Base-by-base conservation (phyloP, 2,797 vertebrate species). In the Pseudochirops cupreus region DNA sequence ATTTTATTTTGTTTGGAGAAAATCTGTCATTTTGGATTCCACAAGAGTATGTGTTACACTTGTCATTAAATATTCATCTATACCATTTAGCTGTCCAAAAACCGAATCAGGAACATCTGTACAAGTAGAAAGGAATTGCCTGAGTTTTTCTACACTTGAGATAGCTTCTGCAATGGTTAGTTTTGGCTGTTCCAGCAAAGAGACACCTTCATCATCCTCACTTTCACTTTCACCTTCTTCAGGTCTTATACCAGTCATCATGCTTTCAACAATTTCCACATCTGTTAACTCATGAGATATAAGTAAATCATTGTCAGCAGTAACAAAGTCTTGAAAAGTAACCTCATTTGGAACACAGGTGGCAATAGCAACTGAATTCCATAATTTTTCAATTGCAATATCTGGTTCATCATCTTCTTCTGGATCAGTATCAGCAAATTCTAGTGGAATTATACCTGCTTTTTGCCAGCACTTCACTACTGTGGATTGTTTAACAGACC, bases 41-140 rank as follows among this genome's bases (percentile, higher is more conserved):
- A 58, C 21, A 95, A 93, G 91, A 55, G 33, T 94, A 67, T 92
- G 91, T 87, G 94, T 94, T 58, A 93, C 67, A 95, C 16, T 94
- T 96, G 92, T 95, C 93, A 95, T 96, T 96, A 97, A 94, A 93
- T 96, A 97, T 91, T 93, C 52, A 55, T 94, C 67, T 93, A 50
- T 92, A 50, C 74, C 93, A 96, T 94, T 95, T 94, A 93, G 93
- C 58, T 94, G 62, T 89, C 93, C 92, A 95, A 95, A 97, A 93
- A 90, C 1, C 13, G 94, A 56, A 91, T 94, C 92, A 57, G 92
- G 95, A 91, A 95, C 39, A 0, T 54, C 92, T 92, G 13, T 26
- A 29, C 91, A 93, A 53, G 96, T 94, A 52, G 95, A 94, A 94
- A 95, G 89, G 90, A 95, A 95, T 54, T 3, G 0, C 91, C 92